Evolutionary conservation across 1,140 invertebrate genomes (phyloP), one percentile per base, ranked within the genome.

Genomic region (Drosophila pectinifera): DNA sequence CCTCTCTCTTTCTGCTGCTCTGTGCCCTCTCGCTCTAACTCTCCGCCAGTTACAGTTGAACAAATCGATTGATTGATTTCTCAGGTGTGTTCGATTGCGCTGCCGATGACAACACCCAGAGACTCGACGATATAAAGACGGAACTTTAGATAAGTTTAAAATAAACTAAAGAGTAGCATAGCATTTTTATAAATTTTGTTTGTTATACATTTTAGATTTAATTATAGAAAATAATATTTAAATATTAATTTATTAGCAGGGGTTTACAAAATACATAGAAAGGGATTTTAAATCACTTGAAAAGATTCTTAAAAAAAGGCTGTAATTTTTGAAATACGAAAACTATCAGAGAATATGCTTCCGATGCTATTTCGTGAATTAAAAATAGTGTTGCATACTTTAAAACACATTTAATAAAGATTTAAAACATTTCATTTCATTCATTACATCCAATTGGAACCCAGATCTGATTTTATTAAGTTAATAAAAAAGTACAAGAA

Each of bases 31-130:
- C 34, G n/a, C 26, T 64, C 59, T n/a, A 26, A 42, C 48, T 46
- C 38, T 49, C 64, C 38, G 67, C 75, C 64, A 69, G 75, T 79
- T 78, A 76, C 78, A 89, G 84, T 77, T 84, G 64, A 88, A 78
- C 80, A 88, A 88, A 88, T 88, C 83, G 83, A 88, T 88, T 89
- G 83, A 88, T 88, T 88, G 84, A 88, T 88, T 86, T 84, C 80
- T 89, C 79, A 89, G 84, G 80, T 88, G 83, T 84, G 84, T 88
- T 86, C 68, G 58, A 84, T 86, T 81, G 73, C 67, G 64, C 42
- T 58, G 81, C 54, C 63, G 39, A 56, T 79, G 67, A 24, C 54
- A 36, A 36, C 59, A 39, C 36, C 62, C 57, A 39, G 39, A 73
- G 69, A 62, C 53, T 28, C 5, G 7, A 4, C 5, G 5, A 11